Percentiles rank a stretch among this genome's conserved stretches.
phyloP scores from a whole-genome alignment of 2,113 vertebrate genomes.

The Neoarius graeffei region DNA sequence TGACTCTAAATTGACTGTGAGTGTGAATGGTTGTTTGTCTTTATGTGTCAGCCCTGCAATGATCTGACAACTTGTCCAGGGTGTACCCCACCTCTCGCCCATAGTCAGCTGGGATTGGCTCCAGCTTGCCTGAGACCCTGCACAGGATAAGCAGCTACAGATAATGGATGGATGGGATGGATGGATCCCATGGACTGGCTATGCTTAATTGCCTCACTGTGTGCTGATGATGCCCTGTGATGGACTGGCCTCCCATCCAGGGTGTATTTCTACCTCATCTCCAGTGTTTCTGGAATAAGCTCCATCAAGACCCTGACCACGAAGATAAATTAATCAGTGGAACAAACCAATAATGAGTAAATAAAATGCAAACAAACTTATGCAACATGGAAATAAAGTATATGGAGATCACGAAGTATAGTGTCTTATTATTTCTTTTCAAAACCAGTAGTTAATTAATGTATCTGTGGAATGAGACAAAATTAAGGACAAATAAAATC shows the following conservation, averaged over 20 bases:
- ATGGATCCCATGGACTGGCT: not conserved
- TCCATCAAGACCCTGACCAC: not conserved
- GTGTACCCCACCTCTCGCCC: no score
- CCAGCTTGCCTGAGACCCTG: no score
- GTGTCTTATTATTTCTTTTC: not conserved
- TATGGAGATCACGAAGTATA: not conserved
- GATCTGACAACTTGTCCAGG: no score
- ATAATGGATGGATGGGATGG: no score
- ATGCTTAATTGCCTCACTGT: not conserved
- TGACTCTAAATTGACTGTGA: no score
- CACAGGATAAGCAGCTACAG: no score
- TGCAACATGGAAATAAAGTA: not conserved
- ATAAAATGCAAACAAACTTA: not conserved
- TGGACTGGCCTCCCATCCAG: not conserved
- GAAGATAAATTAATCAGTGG: not conserved
- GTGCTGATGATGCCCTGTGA: not conserved
- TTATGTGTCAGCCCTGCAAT: no score
- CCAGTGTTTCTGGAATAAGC: not conserved
- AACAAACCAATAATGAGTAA: not conserved
- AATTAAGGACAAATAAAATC: not conserved
- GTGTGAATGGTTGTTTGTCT: no score
- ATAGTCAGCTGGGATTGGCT: no score
- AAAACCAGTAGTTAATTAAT: not conserved
- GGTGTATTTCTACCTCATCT: not conserved
- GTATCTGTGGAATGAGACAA: not conserved